These are phyloP conservation scores for Scomber colias DNA, from an alignment of 2,113 vertebrate species.

Conservation along the genomic window DNA sequence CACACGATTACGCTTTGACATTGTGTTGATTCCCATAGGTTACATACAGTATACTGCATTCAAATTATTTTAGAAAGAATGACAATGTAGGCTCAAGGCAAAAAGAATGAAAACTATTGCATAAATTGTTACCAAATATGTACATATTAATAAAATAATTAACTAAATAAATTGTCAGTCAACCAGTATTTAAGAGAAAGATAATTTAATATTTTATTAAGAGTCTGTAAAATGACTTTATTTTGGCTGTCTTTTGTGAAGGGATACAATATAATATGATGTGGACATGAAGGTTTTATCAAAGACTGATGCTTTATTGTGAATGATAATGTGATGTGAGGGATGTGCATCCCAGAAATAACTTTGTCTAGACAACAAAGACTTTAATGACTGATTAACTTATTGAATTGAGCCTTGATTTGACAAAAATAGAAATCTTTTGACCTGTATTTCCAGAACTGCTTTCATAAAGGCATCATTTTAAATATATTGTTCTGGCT, in stretches of 20 bases:
- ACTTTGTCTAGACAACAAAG: constrained; percentile 57
- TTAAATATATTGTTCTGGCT: constrained; percentile 9
- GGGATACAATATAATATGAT: background rate
- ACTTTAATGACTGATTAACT: constrained; percentile 54
- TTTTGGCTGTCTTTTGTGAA: no score
- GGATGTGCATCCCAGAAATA: constrained; percentile 58
- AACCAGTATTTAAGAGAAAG: background rate
- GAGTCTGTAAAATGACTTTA: constrained; percentile 6
- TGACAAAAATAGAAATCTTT: constrained; percentile 59
- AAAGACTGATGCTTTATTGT: constrained; percentile 33
- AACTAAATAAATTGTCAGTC: background rate
- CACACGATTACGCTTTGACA: constrained; percentile 6
- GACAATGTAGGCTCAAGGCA: background rate
- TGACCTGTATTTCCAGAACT: constrained; percentile 53
- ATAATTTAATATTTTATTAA: background rate
- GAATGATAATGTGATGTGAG: constrained; percentile 58
- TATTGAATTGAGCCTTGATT: constrained; percentile 52
- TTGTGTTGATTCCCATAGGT: constrained; percentile 10
- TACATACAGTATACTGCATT: background rate
- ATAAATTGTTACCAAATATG: background rate
- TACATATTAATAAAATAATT: background rate
- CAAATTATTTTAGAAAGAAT: background rate
- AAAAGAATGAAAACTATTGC: background rate
- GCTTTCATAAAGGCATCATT: constrained; percentile 17
- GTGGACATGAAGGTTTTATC: constrained; percentile 12